These are phyloP conservation scores for Chinchilla lanigera DNA, from an alignment of 2,113 vertebrate species.

Conservation along the genomic window DNA sequence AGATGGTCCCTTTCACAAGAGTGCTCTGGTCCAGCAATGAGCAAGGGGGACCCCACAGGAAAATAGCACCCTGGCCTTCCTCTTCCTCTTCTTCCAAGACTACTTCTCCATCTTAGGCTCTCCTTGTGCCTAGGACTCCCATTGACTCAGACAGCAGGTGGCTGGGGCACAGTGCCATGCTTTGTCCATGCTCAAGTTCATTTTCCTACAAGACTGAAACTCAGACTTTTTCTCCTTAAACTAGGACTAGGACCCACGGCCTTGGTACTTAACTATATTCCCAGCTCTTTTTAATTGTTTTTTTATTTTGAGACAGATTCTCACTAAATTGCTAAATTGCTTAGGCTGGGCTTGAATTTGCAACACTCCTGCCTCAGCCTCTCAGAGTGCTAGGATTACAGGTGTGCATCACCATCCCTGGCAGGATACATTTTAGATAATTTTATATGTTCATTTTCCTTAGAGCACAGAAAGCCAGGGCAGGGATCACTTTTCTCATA, in stretches of 20 bases:
- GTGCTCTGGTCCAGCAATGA: background rate
- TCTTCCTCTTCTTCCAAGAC: background rate
- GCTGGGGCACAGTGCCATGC: background rate
- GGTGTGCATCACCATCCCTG: background rate
- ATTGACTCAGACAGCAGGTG: background rate
- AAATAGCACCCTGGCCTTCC: background rate
- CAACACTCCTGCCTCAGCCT: background rate
- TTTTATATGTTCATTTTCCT: background rate
- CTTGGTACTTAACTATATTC: background rate
- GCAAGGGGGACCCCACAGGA: background rate
- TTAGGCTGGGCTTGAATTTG: background rate
- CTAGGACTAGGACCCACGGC: background rate
- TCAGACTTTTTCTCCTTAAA: background rate
- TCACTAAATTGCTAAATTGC: background rate
- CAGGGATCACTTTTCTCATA: background rate
- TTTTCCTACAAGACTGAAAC: background rate
- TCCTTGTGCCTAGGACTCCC: background rate
- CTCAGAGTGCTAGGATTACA: background rate
- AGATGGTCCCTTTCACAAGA: background rate
- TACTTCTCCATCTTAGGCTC: background rate
- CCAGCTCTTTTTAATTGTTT: background rate
- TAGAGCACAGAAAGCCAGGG: background rate
- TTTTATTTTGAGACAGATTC: background rate
- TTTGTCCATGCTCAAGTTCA: background rate
- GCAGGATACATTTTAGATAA: background rate